Evolutionary conservation across 2,888 invertebrate species (phyloP), one percentile per base, ranked within the genome.

Genomic region (Lycia hirtaria): DNA sequence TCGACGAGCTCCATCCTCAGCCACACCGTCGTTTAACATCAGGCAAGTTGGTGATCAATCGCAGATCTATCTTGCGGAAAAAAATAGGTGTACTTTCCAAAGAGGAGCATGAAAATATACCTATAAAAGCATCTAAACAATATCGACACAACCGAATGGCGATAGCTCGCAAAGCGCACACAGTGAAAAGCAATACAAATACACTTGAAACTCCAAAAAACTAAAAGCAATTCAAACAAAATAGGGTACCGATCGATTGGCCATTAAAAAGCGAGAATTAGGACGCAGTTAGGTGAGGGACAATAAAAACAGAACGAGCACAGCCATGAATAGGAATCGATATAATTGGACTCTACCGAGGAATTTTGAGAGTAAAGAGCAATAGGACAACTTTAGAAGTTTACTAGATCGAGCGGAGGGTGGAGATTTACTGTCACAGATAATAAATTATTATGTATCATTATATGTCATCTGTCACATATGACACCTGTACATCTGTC

Each of bases 261-360:
- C 47, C 49, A 58, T 52, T 60, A 60, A 65, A 64, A 65, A 60
- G 56, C 48, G 63, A 53, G 63, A 62, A 70, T 68, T 65, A 67
- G 62, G 58, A 55, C 50, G 57, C 48, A 61, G 62, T 63, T 61
- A 64, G 55, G 60, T 51, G 56, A 56, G 60, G 59, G 53, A 58
- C 67, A 60, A 65, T 70, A 65, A 67, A 69, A 67, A 67, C 56
- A 54, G 52, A 65, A 68, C 65, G 64, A 50, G 48, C 43, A 59
- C 53, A 44, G 49, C 48, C 60, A 65, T 70, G 68, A 70, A 68
- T 70, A 64, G 67, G 61, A 68, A 67, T 65, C 56, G 68, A 56
- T 58, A 62, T 68, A 68, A 69, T 68, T 67, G 62, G 61, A 58
- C 60, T 64, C 63, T 63, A 60, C 58, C 56, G 50, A 55, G 50